Base-by-base conservation (phyloP, 2,797 vertebrate species). In the Sciaenops ocellatus region DNA sequence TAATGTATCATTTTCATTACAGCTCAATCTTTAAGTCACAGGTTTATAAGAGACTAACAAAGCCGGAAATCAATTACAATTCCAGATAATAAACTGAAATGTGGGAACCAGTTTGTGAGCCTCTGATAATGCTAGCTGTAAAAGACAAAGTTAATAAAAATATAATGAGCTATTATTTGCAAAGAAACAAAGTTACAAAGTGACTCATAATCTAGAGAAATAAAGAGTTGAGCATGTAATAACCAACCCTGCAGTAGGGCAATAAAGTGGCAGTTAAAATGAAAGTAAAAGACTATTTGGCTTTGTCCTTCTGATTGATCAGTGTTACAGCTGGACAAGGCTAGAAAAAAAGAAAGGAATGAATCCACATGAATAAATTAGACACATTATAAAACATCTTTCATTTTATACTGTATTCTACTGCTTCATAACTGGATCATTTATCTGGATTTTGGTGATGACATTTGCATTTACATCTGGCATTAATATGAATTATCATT, bases 41-140 rank as follows among this genome's bases (percentile, higher is more conserved):
- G 20, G 30, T 69, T 74, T 66, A 52, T 69, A 60, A 59, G 28
- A 63, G 18, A 59, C 56, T 34, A 38, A 42, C 15, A 71, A 61
- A 68, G 38, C 17, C 63, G 47, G n/a, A 78, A 79, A 79, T 82
- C 62, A 72, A 68, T 74, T 73, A 81, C 85, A 60, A 30, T 57
- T 83, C 44, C 22, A 64, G 30, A 72, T 68, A 46, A 82, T 78
- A 63, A 56, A 76, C 17, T 48, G 26, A 48, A 67, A 78, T 67
- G 52, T 55, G 60, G 52, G 26, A 68, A 68, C 55, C 16, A 1
- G 56, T 20, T 68, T 56, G 52, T 56, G 34, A 79, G n/a, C 42
- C n/a, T 6, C 34, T 20, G 20, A 59, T 47, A 28, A 44, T 26
- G 34, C 26, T 18, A 72, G 42, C 51, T 50, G 34, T 51, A 22